These are phyloP conservation scores for Caradrina clavipalpis DNA, from an alignment of 2,888 invertebrate species.

Conservation along the genomic window DNA sequence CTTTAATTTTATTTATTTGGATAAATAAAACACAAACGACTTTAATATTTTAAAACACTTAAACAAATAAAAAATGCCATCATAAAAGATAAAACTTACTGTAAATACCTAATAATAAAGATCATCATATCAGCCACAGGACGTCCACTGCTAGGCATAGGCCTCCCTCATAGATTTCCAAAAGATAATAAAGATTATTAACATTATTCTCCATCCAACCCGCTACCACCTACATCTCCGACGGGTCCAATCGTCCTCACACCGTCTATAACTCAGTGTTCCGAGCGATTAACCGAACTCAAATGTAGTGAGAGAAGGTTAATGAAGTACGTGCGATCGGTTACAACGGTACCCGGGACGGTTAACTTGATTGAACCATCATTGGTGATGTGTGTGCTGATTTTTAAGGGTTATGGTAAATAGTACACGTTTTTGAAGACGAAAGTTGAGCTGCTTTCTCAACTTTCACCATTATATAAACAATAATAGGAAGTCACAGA, in stretches of 20 bases:
- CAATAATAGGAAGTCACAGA: too few relatives aligned
- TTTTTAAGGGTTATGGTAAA: conserved; percentile 12
- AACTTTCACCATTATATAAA: too few relatives aligned
- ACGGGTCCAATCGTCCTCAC: conserved; percentile 57
- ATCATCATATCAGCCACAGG: too few relatives aligned
- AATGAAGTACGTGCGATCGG: conserved; percentile 76
- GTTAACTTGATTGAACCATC: conserved; percentile 48
- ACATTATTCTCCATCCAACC: background rate
- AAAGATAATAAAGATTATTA: too few relatives aligned
- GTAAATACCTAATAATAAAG: too few relatives aligned
- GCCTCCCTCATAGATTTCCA: too few relatives aligned
- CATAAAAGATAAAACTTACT: too few relatives aligned
- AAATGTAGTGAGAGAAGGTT: conserved; percentile 83
- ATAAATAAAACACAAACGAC: too few relatives aligned
- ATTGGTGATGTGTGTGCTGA: conserved; percentile 40
- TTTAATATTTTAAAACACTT: too few relatives aligned
- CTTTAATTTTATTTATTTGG: too few relatives aligned
- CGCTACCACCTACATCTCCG: conserved; percentile 42
- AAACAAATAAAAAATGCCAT: too few relatives aligned
- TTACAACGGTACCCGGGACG: conserved; percentile 39
- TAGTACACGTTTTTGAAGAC: background rate
- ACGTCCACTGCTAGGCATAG: too few relatives aligned
- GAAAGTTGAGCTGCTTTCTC: background rate
- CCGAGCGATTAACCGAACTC: conserved; percentile 82
- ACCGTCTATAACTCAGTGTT: conserved; percentile 80